Evolutionary conservation across 2,113 vertebrate genomes (phyloP).

Genomic region (Chlamydotis undulata): DNA sequence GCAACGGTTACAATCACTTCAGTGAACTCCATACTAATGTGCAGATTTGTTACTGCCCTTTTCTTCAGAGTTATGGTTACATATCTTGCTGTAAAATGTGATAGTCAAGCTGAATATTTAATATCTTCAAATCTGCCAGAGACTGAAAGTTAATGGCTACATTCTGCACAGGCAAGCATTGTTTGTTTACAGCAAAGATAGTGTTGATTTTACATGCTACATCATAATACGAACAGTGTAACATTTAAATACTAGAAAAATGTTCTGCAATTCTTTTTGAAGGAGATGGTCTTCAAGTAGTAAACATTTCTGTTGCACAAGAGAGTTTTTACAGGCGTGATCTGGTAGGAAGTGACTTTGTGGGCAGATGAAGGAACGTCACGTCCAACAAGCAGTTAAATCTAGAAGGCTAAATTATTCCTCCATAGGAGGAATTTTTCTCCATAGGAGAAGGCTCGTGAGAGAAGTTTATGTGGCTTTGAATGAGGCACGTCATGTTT

Average conservation of each 20-base stretch:
- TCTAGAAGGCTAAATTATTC: neutral
- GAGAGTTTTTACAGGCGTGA: neutral
- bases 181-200: conserved; percentile 8
- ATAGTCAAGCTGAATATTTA: neutral
- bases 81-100: neutral
- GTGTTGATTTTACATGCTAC: neutral
- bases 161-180: neutral
- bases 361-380: neutral
- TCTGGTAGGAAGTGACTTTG: neutral
- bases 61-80: neutral
- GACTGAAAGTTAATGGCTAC: neutral
- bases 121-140: neutral
- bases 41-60: neutral
- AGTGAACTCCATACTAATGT: neutral
- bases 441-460: neutral
- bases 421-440: neutral
- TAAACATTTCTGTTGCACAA: neutral
- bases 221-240: neutral
- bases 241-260: neutral
- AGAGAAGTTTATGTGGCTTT: neutral
- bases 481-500: neutral
- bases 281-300: neutral
- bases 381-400: neutral
- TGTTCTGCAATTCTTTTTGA: neutral
- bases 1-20: neutral